These are phyloP conservation scores for Rhabdophis nuchalis DNA, from an alignment of 2,797 vertebrate genomes.

Conservation along the genomic window DNA sequence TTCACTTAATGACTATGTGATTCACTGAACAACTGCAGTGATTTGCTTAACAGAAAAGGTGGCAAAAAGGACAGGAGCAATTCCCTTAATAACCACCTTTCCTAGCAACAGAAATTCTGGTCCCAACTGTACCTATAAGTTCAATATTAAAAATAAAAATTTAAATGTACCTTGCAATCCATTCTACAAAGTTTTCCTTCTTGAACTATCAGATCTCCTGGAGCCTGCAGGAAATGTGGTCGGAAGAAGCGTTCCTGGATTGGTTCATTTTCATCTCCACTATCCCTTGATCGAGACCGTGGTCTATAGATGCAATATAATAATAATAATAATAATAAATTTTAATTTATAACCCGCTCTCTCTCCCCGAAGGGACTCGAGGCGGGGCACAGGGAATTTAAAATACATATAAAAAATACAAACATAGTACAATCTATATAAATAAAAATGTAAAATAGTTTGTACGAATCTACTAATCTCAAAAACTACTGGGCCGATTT, in stretches of 20 bases:
- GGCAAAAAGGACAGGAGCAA: neutral
- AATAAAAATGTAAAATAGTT: too few relatives aligned
- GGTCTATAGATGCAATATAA: constrained; percentile 78
- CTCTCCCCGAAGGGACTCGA: too few relatives aligned
- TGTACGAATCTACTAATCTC: too few relatives aligned
- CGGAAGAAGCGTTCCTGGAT: constrained; percentile 98
- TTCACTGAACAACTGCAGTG: neutral
- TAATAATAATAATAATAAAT: too few relatives aligned
- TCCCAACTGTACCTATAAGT: neutral
- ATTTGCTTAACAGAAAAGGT: neutral
- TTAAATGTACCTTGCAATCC: constrained; percentile 90
- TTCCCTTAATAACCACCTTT: neutral
- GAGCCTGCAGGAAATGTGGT: constrained; percentile 97
- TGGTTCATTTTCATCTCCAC: constrained; percentile 93
- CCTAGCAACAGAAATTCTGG: neutral
- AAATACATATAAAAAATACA: too few relatives aligned
- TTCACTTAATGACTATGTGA: neutral
- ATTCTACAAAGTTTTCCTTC: constrained; percentile 95
- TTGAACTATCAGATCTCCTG: constrained; percentile 93
- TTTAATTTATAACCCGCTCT: too few relatives aligned
- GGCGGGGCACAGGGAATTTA: too few relatives aligned
- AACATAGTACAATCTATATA: too few relatives aligned
- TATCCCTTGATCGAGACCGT: constrained; percentile 94
- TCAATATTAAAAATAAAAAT: neutral
- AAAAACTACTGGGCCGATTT: too few relatives aligned